These are phyloP conservation scores for Prionchulus punctatus DNA, from an alignment of 2,888 invertebrate genomes.

Conservation along the genomic window DNA sequence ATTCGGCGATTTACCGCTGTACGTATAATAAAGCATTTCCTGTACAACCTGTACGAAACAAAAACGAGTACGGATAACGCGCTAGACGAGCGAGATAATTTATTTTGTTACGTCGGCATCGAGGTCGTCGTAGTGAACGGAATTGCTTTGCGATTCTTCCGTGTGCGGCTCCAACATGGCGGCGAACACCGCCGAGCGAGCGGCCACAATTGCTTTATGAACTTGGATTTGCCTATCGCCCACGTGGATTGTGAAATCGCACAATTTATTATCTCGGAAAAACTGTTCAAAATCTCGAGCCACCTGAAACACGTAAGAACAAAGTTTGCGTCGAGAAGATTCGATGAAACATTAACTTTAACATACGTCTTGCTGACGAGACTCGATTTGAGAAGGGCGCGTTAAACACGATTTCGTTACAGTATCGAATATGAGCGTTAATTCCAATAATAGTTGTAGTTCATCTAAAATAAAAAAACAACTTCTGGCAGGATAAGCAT, in stretches of 20 bases:
- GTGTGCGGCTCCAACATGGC: conserved; percentile 26
- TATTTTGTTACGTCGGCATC: conserved; percentile 17
- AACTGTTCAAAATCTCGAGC: conserved; percentile 21
- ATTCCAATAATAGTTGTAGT: conserved; percentile 22
- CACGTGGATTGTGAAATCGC: conserved; percentile 23
- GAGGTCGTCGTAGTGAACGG: conserved; percentile 17
- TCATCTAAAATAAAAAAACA: conserved; percentile 19
- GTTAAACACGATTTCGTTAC: conserved; percentile 21
- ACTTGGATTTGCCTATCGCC: conserved; percentile 16
- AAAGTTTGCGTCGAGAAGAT: no score
- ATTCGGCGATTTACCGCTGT: conserved; percentile 21
- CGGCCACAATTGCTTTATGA: conserved; percentile 17
- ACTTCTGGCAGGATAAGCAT: no score
- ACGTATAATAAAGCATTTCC: conserved; percentile 23
- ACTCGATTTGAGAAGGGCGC: conserved; percentile 4
- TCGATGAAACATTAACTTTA: no score
- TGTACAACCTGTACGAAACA: conserved; percentile 17
- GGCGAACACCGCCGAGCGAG: conserved; percentile 22
- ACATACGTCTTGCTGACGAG: conserved; percentile 1
- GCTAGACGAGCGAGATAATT: not conserved
- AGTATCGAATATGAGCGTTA: conserved; percentile 27
- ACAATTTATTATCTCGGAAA: conserved; percentile 18
- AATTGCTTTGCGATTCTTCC: conserved; percentile 18
- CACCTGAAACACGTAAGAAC: conserved; percentile 15
- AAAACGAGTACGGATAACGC: not conserved